These are phyloP conservation scores for Pemphigus obesinymphae DNA, from an alignment of 1,140 invertebrate genomes.

Conservation along the genomic window DNA sequence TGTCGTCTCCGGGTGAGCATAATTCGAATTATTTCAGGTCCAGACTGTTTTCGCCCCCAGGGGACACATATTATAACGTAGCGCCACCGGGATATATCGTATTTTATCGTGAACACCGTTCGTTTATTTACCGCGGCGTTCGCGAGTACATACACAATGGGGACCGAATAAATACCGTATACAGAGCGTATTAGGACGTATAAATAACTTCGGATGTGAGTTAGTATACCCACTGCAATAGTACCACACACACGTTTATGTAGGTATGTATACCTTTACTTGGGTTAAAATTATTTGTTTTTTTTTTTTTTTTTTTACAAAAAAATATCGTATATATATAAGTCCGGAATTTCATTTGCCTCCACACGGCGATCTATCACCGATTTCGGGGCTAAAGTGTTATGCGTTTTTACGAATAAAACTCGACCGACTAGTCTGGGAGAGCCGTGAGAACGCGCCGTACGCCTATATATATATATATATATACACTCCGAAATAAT, in stretches of 20 bases:
- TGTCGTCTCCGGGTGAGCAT: not conserved
- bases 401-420: not conserved
- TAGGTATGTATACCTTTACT: not conserved
- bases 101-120: not conserved
- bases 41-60: too few relatives aligned
- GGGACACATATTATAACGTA: too few relatives aligned
- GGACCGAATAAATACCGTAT: too few relatives aligned
- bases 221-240: not conserved
- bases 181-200: too few relatives aligned
- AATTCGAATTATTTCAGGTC: constrained; percentile 25
- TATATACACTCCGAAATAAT: too few relatives aligned
- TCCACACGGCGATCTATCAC: not conserved
- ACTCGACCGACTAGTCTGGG: not conserved
- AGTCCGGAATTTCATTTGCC: constrained; percentile 13
- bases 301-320: too few relatives aligned
- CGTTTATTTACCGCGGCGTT: not conserved
- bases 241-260: not conserved
- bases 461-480: too few relatives aligned
- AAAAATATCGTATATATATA: constrained; percentile 3
- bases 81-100: constrained; percentile 16
- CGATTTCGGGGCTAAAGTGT: not conserved
- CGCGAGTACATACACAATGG: not conserved
- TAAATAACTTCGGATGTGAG: constrained; percentile 2
- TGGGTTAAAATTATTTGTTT: too few relatives aligned
- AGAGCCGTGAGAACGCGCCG: not conserved